These are phyloP conservation scores for Erythrolamprus reginae DNA, from an alignment of 2,113 vertebrate genomes.

Conservation along the genomic window DNA sequence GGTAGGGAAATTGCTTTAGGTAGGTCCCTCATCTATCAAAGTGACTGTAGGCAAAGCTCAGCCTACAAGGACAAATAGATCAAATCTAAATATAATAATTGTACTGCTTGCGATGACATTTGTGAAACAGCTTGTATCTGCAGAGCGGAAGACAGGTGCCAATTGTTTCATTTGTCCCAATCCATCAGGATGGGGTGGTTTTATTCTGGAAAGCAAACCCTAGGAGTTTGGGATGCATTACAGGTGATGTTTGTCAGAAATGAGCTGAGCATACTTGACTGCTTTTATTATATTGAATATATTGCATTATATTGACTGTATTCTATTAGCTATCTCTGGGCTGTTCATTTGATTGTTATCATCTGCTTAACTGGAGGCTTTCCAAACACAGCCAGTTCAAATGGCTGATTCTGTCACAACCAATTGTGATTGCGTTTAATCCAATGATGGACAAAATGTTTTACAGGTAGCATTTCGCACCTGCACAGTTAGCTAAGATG, in stretches of 20 bases:
- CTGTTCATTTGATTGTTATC: not conserved
- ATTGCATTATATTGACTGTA: not conserved
- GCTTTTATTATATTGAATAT: not conserved
- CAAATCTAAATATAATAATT: conserved; percentile 24
- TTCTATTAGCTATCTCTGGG: not conserved
- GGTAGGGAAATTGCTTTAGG: conserved; percentile 14
- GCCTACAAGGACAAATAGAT: conserved; percentile 25
- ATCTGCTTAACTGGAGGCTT: not conserved
- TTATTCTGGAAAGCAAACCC: not conserved
- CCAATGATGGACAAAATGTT: too few relatives aligned
- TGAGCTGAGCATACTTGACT: not conserved
- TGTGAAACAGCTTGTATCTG: conserved; percentile 14
- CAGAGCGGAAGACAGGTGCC: conserved; percentile 3
- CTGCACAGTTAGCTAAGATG: too few relatives aligned
- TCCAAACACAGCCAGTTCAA: not conserved
- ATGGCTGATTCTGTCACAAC: not conserved
- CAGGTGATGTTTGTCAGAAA: not conserved
- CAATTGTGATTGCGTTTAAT: too few relatives aligned
- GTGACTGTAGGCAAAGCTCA: conserved; percentile 2
- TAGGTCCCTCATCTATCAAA: conserved; percentile 38
- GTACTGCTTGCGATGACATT: conserved; percentile 1
- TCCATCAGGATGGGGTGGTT: not conserved
- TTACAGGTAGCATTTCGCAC: too few relatives aligned
- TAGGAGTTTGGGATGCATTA: not conserved
- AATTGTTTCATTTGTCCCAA: conserved; percentile 3